phyloP scores from a whole-genome alignment of 2,888 invertebrate species.

The Calameuta pallipes region DNA sequence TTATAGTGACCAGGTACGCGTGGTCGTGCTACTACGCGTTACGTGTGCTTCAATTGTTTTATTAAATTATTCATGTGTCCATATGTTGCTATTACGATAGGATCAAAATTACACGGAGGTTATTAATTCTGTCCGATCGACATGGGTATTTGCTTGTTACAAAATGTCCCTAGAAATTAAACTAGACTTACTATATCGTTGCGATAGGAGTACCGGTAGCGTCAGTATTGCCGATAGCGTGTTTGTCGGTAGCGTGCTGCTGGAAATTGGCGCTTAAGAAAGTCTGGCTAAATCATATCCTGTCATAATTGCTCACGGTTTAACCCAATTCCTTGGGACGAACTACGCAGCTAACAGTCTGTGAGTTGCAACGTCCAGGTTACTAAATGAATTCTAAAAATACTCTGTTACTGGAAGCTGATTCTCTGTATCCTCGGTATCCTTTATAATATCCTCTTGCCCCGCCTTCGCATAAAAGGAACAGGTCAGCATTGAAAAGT shows the following conservation, averaged over 20 bases:
- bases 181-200: background rate
- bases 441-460: background rate
- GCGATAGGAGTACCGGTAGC: constrained; percentile 5
- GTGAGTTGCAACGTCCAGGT: background rate
- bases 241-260: constrained; percentile 1
- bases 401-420: background rate
- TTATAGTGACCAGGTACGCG: background rate
- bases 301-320: constrained; percentile 54
- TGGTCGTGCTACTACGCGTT: background rate
- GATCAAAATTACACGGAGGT: background rate
- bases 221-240: constrained; percentile 40
- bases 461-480: background rate
- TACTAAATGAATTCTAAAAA: background rate
- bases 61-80: background rate
- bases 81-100: background rate
- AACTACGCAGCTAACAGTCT: constrained; percentile 27
- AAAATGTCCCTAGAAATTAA: background rate
- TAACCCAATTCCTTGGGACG: constrained; percentile 50
- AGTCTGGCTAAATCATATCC: constrained; percentile 54
- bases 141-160: background rate
- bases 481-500: background rate
- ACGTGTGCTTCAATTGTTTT: background rate
- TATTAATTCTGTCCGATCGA: background rate
- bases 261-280: constrained; percentile 53
- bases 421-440: background rate